These are phyloP conservation scores for Dilophus febrilis DNA, from an alignment of 2,888 invertebrate genomes.

Conservation along the genomic window DNA sequence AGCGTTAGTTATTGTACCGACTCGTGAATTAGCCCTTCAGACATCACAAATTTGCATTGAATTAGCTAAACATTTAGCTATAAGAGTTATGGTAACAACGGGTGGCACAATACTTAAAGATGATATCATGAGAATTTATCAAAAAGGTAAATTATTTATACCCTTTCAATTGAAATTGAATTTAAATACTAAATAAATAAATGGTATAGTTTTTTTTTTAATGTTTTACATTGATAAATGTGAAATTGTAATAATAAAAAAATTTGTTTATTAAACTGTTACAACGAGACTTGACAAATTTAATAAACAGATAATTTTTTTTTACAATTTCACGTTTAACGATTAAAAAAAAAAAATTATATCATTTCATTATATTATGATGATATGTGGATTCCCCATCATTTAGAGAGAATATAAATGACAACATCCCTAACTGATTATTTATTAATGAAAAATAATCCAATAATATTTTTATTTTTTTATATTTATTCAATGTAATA, in stretches of 20 bases:
- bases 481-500: constrained; percentile 3
- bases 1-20: constrained; percentile 96
- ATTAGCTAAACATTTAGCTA: constrained; percentile 90
- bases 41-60: constrained; percentile 99
- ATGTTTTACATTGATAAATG: too few relatives aligned
- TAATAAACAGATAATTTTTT: too few relatives aligned
- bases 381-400: constrained; percentile 12
- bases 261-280: too few relatives aligned
- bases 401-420: constrained; percentile 12
- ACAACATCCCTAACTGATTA: constrained; percentile 10
- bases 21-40: constrained; percentile 94
- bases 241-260: too few relatives aligned
- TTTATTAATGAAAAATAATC: constrained; percentile 14
- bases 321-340: too few relatives aligned
- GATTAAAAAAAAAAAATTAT: not conserved
- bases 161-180: too few relatives aligned
- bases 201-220: too few relatives aligned
- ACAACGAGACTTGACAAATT: too few relatives aligned
- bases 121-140: constrained; percentile 98
- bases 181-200: constrained; percentile 4
- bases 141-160: constrained; percentile 53
- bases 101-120: constrained; percentile 96
- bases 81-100: constrained; percentile 98
- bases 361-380: constrained; percentile 9
- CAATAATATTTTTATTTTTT: constrained; percentile 41